Conservation (phyloP, 2,113 vertebrate genomes). For the Myiopsitta monachus region DNA sequence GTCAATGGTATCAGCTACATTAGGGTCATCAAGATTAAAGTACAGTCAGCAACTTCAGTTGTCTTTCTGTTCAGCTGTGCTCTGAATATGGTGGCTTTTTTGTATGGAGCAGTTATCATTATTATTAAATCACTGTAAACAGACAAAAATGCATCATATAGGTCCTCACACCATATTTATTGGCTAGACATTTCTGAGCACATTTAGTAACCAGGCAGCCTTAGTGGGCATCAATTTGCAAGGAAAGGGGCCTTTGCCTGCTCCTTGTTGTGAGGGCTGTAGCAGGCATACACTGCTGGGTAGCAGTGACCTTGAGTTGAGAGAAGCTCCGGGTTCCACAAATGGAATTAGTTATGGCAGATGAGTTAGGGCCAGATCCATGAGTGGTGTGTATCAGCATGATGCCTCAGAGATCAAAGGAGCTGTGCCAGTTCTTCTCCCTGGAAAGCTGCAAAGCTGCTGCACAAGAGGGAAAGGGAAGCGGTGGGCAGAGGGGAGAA, state of each 20-base stretch:
- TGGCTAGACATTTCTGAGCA: background rate
- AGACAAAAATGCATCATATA: background rate
- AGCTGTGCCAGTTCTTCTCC: conserved; percentile 49
- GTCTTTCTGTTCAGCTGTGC: background rate
- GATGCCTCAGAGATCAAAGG: conserved; percentile 29
- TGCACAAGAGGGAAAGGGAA: background rate
- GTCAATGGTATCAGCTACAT: background rate
- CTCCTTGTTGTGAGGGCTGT: background rate
- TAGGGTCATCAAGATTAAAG: background rate
- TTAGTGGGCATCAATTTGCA: background rate
- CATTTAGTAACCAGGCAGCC: background rate
- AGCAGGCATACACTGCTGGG: background rate
- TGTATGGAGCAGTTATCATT: background rate
- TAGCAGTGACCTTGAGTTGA: conserved; percentile 31
- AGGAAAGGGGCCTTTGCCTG: background rate
- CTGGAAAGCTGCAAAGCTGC: conserved; percentile 54
- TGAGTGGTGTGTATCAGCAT: background rate
- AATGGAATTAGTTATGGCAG: conserved; percentile 34
- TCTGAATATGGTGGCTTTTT: background rate
- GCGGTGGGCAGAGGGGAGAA: background rate
- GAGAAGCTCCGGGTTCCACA: conserved; percentile 1
- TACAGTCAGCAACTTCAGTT: background rate
- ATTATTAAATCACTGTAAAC: background rate
- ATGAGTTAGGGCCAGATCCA: conserved; percentile 10
- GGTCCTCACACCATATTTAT: background rate